Evolutionary conservation across 2,797 vertebrate genomes (phyloP).

Genomic region (Graptemys geographica): DNA sequence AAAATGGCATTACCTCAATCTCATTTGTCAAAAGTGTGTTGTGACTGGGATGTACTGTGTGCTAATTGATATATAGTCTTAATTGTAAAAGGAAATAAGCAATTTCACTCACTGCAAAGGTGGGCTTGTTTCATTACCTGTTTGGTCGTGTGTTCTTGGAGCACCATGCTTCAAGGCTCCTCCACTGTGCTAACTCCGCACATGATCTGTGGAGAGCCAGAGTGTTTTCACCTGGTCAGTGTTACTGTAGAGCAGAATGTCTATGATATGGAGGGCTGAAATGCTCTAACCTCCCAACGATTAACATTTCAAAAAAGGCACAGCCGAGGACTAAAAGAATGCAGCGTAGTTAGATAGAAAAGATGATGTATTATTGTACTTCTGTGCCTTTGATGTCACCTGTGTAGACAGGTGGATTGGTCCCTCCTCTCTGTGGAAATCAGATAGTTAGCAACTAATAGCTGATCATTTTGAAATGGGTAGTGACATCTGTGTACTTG

Average conservation of each 20-base stretch:
- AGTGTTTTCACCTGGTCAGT: background rate
- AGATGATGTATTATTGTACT: background rate
- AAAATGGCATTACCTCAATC: background rate
- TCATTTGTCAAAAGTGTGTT: background rate
- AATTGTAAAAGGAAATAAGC: background rate
- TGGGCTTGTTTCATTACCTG: background rate
- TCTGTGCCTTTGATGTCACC: background rate
- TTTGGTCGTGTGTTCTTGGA: background rate
- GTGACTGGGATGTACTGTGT: rapidly evolving
- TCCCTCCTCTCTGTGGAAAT: background rate
- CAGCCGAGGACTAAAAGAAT: background rate
- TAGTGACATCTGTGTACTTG: background rate
- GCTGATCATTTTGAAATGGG: background rate
- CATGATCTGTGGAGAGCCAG: background rate
- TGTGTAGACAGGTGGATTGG: background rate
- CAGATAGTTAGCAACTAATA: background rate
- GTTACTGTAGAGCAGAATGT: background rate
- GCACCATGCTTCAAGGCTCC: background rate
- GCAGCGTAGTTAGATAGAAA: too few species aligned
- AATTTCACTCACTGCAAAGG: background rate
- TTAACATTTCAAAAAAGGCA: background rate
- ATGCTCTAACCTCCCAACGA: too few species aligned
- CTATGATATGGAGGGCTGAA: background rate
- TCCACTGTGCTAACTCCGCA: background rate
- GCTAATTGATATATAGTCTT: background rate